Evolutionary conservation across 2,888 invertebrate genomes (phyloP), one percentile per base, ranked within the genome.

Genomic region (Lysandra bellargus): DNA sequence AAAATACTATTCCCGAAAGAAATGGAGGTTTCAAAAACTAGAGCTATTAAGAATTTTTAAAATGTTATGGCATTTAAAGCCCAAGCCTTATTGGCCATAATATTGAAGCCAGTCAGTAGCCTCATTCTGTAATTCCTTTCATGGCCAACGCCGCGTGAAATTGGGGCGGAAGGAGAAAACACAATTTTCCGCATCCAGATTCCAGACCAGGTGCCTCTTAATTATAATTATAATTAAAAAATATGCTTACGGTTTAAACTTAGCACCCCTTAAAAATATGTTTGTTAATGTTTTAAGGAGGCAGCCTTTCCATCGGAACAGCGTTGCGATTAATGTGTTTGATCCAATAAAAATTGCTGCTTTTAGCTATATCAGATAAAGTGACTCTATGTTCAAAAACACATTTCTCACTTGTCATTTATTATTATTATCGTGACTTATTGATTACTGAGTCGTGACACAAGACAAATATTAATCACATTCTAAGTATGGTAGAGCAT

Each of bases 61-160:
- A 57, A 57, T 17, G 57, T 57, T 57, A 57, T 17, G 14, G 57
- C 57, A 57, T 57, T 57, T 57, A 61, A 61, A 9, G 1, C 61
- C 61, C 23, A 7, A 23, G n/a, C 7, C 23, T 9, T 7, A 53
- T 75, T 57, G 57, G 57, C 57, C 57, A 53, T 23, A 30, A 49
- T 75, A 75, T 53, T 40, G 14, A 12, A 64, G 23, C 44, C 37
- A n/a, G 78, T 76, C 40, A 79, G 78, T 53, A 33, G 76, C 30
- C 33, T 17, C 76, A n/a, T 57, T 76, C 44, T 17, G 77, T 69
- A 80, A 61, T 76, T 80, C 79, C 61, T 79, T 40, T 69, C 78
- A 57, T 49, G 78, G 33, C 78, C 81, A 80, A 37, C 74, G 75
- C 74, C 44, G 60, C 80, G 82, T 82, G 80, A 82, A 82, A 82